These are phyloP conservation scores for Plecturocebus donacophilus DNA, from an alignment of 2,113 vertebrate species.

Conservation along the genomic window DNA sequence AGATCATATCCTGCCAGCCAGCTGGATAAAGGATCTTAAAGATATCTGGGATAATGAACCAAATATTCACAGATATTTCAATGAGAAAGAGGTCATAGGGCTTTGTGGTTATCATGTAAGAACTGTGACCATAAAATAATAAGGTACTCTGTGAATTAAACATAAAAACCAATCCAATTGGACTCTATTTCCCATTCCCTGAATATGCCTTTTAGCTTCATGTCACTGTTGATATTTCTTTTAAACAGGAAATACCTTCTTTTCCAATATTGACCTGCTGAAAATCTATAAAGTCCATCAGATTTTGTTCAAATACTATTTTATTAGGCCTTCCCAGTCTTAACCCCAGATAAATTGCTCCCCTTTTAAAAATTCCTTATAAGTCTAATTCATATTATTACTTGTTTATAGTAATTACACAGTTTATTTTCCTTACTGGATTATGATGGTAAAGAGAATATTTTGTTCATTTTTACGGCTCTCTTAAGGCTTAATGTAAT, in stretches of 20 bases:
- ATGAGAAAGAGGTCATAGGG: not conserved
- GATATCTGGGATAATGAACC: not conserved
- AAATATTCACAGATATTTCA: not conserved
- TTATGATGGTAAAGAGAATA: not conserved
- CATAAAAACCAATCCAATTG: not conserved
- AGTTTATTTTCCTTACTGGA: not conserved
- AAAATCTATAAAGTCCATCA: not conserved
- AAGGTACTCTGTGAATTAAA: not conserved
- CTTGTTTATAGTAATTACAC: not conserved
- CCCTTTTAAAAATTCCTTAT: not conserved
- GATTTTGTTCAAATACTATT: not conserved
- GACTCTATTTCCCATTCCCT: not conserved
- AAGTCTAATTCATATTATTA: not conserved
- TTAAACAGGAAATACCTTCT: not conserved
- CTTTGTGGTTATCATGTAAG: not conserved
- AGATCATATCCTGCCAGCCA: not conserved
- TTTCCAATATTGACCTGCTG: not conserved
- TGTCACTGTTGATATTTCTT: not conserved
- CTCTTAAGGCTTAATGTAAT: not conserved
- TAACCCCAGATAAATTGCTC: not conserved
- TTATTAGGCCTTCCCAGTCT: not conserved
- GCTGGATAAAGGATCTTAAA: not conserved
- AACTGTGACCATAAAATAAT: not conserved
- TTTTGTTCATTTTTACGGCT: not conserved
- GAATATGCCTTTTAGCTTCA: not conserved